Percentiles rank a stretch among this genome's conserved stretches.
phyloP scores from a whole-genome alignment of 2,888 invertebrate genomes.

The Phyto melanocephala region DNA sequence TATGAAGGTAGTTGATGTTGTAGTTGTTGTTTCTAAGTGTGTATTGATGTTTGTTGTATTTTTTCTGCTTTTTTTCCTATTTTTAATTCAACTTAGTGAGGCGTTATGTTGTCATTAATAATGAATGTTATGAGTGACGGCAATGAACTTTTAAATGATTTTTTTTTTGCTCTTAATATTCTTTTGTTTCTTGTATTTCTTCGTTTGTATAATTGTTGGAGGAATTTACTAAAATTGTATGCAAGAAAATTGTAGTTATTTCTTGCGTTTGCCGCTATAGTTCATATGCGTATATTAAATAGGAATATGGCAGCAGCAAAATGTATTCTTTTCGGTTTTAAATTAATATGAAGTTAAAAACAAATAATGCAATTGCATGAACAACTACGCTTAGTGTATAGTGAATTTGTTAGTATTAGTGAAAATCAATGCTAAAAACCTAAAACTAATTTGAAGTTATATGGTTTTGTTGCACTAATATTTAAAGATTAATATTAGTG shows the following conservation, averaged over 20 bases:
- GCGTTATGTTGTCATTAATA: slow-evolving; percentile 74
- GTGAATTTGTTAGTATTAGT: too few species aligned
- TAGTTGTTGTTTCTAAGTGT: slow-evolving; percentile 51
- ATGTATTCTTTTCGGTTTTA: too few species aligned
- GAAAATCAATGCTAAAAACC: not conserved
- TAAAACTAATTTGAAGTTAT: not conserved
- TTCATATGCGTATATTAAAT: slow-evolving; percentile 18
- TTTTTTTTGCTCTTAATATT: slow-evolving; percentile 23
- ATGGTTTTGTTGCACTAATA: too few species aligned
- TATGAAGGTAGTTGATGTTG: slow-evolving; percentile 20
- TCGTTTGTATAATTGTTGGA: slow-evolving; percentile 20
- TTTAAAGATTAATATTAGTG: too few species aligned
- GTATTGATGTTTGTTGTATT: slow-evolving; percentile 55
- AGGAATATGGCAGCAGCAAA: slow-evolving; percentile 4
- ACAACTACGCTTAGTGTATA: too few species aligned
- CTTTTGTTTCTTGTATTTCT: slow-evolving; percentile 22
- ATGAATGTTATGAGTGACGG: slow-evolving; percentile 75
- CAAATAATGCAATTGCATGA: too few species aligned
- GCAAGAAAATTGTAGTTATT: slow-evolving; percentile 33
- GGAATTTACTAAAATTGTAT: slow-evolving; percentile 14
- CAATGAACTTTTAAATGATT: slow-evolving; percentile 78
- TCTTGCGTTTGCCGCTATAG: not conserved
- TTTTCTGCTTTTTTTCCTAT: not conserved
- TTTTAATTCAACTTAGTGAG: slow-evolving; percentile 60
- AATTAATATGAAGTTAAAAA: too few species aligned